A percentile compares a stretch with the other conserved stretches of the same genome.
phyloP scores from a whole-genome alignment of 2,797 vertebrate genomes.

The Cyclura pinguis region DNA sequence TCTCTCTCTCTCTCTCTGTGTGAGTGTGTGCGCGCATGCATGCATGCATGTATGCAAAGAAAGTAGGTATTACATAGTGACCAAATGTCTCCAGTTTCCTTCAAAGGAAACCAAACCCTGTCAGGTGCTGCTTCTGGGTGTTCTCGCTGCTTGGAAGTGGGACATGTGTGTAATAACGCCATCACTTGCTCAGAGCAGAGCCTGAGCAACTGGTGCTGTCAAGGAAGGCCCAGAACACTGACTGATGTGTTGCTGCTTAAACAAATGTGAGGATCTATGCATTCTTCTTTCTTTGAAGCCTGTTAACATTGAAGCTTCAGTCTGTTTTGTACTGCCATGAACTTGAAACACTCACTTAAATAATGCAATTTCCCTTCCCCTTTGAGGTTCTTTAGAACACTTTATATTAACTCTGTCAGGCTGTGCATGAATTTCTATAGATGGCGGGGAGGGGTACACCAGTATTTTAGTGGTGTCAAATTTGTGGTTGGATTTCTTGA shows the following conservation, averaged over 20 bases:
- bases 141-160: not conserved
- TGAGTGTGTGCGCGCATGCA: too few species aligned
- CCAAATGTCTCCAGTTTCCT: not conserved
- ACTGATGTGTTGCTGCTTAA: not conserved
- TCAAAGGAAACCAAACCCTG: not conserved
- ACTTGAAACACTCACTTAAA: not conserved
- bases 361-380: not conserved
- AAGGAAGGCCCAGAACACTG: not conserved
- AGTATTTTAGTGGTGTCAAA: not conserved
- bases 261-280: not conserved
- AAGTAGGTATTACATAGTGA: not conserved
- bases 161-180: too few species aligned
- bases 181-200: not conserved
- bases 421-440: not conserved
- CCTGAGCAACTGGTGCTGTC: not conserved
- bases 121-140: not conserved
- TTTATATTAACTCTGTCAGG: not conserved
- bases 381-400: not conserved
- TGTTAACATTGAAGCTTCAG: too few species aligned
- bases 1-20: too few species aligned
- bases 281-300: too few species aligned
- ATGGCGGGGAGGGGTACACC: not conserved
- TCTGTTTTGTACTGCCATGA: not conserved
- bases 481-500: not conserved
- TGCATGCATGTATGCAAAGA: too few species aligned